These are phyloP conservation scores for Cerceris rybyensis DNA, from an alignment of 2,888 invertebrate species.

Conservation along the genomic window DNA sequence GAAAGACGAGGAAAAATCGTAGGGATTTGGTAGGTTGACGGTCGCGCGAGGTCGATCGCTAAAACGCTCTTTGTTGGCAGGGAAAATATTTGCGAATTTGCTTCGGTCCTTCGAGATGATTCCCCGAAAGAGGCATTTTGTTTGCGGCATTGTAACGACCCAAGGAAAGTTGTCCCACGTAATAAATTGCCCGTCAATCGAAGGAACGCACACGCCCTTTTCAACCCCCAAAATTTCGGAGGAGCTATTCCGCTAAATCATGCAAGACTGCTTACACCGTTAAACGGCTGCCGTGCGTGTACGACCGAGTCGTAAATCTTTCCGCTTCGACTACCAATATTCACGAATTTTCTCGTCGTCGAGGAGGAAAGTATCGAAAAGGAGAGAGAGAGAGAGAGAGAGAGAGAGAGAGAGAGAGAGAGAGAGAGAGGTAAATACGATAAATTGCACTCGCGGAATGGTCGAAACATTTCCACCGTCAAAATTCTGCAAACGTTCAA, in stretches of 20 bases:
- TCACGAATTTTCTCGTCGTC: constrained; percentile 24
- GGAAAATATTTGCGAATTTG: neutral
- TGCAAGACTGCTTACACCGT: constrained; percentile 3
- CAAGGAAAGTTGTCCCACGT: constrained; percentile 6
- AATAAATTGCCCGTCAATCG: constrained; percentile 51
- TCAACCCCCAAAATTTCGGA: constrained; percentile 39
- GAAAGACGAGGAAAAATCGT: neutral
- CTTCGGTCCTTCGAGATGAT: neutral
- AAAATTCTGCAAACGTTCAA: too few species aligned
- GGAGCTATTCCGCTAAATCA: constrained; percentile 41
- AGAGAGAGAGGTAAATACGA: too few species aligned
- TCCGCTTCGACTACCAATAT: constrained; percentile 19
- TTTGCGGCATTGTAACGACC: neutral
- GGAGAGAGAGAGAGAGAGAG: constrained; percentile 20
- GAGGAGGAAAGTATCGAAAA: constrained; percentile 8
- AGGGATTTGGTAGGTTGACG: too few species aligned
- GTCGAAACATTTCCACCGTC: too few species aligned
- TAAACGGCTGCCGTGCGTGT: constrained; percentile 27
- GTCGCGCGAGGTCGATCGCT: too few species aligned
- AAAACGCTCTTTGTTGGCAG: neutral
- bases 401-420: too few species aligned
- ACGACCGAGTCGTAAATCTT: constrained; percentile 42
- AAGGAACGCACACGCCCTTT: constrained; percentile 1
- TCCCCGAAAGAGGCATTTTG: neutral
- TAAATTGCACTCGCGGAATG: too few species aligned